Base-by-base conservation (phyloP, 2,113 vertebrate genomes). In the Lophius piscatorius region DNA sequence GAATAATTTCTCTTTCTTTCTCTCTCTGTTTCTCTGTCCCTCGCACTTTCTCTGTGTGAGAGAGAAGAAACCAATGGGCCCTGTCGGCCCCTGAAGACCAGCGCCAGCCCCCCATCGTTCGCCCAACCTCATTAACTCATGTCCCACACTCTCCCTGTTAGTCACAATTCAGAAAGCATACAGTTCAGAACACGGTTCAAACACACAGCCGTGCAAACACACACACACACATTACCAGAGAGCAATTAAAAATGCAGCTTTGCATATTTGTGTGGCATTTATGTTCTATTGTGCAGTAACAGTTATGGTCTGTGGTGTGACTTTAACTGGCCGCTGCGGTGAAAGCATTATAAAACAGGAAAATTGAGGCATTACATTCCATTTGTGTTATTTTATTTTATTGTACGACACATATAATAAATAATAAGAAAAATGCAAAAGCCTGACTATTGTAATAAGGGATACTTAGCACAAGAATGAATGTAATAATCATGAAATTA, bases 131-230 rank as follows among this genome's bases (percentile, higher is more conserved):
- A 87, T 85, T 87, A 87, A 76, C 82, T 83, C 16, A 4, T 67
- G 78, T 70, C 78, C 74, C 72, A 63, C 73, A 78, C 64, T 49
- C 46, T 62, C 56, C 68, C 63, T 44, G 76, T 64, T 59, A 85
- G 84, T 82, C 34, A 65, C 39, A 86, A 22, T 78, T 86, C 64
- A 87, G 86, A 88, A 82, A 90, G 34, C 64, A 80, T 88, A 84
- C 51, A 54, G 78, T 72, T 66, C 70, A 80, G 28, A 74, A 87
- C 54, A 82, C 40, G 63, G n/a, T n/a, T n/a, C n/a, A n/a, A n/a
- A n/a, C 41, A 16, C 36, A 47, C 39, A 41, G 39, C 66, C 17
- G 46, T 54, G 40, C 69, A 59, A 60, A 57, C 68, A 49, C 58
- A 62, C 1, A 38, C 17, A 11, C 56, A 42, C 60, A 24, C 36